Percentiles rank a stretch among this genome's conserved stretches.
Evolutionary conservation across 1,140 invertebrate species (phyloP).

Genomic region (Aethina tumida): DNA sequence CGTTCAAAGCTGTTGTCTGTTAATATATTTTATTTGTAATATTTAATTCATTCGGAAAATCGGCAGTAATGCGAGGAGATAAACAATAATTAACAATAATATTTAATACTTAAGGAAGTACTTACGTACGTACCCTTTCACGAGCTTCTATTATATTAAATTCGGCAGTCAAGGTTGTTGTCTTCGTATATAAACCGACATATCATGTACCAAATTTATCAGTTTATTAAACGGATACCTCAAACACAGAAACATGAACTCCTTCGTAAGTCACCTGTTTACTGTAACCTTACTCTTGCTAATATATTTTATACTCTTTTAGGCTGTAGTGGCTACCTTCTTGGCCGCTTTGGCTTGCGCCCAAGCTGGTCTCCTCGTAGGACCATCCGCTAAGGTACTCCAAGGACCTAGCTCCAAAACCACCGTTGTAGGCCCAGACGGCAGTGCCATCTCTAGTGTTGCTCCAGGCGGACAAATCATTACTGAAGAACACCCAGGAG

Average conservation of each 20-base stretch:
- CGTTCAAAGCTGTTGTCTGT: no score
- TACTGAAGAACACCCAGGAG: constrained; percentile 18
- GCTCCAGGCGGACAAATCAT: constrained; percentile 22
- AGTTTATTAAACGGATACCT: constrained; percentile 10
- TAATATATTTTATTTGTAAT: no score
- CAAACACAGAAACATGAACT: constrained; percentile 15
- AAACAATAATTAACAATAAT: no score
- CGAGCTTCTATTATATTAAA: no score
- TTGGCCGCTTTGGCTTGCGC: constrained; percentile 20
- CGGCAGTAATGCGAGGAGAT: no score
- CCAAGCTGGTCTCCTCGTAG: constrained; percentile 14
- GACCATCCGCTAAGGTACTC: constrained; percentile 16
- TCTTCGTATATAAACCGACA: constrained; percentile 1
- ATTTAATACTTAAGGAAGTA: no score
- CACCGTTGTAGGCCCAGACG: constrained; percentile 24
- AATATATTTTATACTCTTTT: constrained; percentile 1
- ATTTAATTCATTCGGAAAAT: no score
- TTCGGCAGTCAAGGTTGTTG: constrained; percentile 6
- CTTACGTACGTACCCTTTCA: no score
- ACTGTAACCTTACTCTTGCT: not conserved
- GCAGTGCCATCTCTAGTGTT: constrained; percentile 22
- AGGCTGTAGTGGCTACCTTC: constrained; percentile 18
- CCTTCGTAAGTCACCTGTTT: constrained; percentile 22
- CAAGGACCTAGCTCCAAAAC: constrained; percentile 25
- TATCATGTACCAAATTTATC: not conserved